These are phyloP conservation scores for Epinephelus fuscoguttatus DNA, from an alignment of 2,113 vertebrate species.

Conservation along the genomic window DNA sequence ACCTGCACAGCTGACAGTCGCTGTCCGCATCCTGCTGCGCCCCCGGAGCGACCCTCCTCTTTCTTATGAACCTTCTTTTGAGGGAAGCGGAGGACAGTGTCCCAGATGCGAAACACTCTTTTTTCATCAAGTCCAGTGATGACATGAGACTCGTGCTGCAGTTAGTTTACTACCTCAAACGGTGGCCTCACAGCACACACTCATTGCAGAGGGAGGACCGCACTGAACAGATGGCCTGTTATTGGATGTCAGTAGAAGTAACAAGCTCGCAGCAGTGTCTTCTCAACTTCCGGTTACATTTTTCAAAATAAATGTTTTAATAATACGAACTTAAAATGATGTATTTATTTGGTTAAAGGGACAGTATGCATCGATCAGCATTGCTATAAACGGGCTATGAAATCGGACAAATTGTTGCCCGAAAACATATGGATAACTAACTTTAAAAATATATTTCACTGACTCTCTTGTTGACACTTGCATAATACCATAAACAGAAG, in stretches of 20 bases:
- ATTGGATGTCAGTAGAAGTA: accelerated
- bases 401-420: too few species aligned
- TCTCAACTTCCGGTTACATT: not conserved
- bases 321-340: too few species aligned
- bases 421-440: too few species aligned
- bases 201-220: not conserved
- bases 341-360: too few species aligned
- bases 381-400: too few species aligned
- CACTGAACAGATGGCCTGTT: not conserved
- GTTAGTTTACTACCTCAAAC: not conserved
- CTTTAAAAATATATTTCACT: too few species aligned
- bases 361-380: too few species aligned
- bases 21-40: constrained; percentile 46
- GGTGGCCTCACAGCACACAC: not conserved
- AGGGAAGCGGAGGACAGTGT: constrained; percentile 78
- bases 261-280: not conserved
- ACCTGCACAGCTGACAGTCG: constrained; percentile 81
- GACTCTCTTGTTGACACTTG: too few species aligned
- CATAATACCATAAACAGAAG: too few species aligned
- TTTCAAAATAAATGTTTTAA: constrained; percentile 43
- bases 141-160: constrained; percentile 70
- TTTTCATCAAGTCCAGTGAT: constrained; percentile 80
- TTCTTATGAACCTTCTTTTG: constrained; percentile 75
- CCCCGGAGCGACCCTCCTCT: constrained; percentile 64
- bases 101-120: constrained; percentile 77